Evolutionary conservation across 2,888 invertebrate species (phyloP).

Genomic region (Camponotus fellah): DNA sequence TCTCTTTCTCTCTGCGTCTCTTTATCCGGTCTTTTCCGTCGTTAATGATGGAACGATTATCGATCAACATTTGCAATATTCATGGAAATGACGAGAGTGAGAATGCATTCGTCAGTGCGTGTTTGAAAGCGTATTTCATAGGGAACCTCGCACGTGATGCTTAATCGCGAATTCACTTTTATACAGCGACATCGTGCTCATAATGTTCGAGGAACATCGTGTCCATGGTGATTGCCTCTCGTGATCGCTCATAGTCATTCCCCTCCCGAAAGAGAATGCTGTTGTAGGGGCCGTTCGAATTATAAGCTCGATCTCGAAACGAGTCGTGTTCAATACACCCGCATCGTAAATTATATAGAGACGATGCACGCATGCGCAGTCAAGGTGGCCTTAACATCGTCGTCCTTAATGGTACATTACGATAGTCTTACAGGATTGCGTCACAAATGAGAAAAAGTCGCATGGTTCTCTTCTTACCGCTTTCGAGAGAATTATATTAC

Average conservation of each 20-base stretch:
- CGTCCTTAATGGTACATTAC: neutral
- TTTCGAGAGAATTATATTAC: neutral
- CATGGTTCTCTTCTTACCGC: neutral
- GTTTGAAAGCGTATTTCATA: neutral
- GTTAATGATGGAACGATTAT: neutral
- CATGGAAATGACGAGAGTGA: neutral
- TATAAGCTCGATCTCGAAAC: conserved; percentile 39
- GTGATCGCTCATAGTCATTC: conserved; percentile 10
- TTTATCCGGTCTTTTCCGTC: conserved; percentile 44
- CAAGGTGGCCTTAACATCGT: neutral
- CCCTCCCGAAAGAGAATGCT: conserved; percentile 42
- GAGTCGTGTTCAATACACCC: neutral
- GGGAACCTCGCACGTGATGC: conserved; percentile 8
- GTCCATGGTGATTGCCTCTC: conserved; percentile 46
- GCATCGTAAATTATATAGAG: neutral
- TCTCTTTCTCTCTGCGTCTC: neutral
- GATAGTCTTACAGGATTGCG: neutral
- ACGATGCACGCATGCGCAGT: conserved; percentile 11
- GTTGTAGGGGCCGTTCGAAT: conserved; percentile 25
- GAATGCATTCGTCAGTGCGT: too few species aligned
- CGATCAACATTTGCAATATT: conserved; percentile 2
- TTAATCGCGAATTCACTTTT: neutral
- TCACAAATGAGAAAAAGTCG: neutral
- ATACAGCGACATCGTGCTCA: conserved; percentile 3
- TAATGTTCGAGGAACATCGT: conserved; percentile 39